Base-by-base conservation (phyloP, 35 echinoderm and acorn worm species). In the Heliocidaris erythrogramma region DNA sequence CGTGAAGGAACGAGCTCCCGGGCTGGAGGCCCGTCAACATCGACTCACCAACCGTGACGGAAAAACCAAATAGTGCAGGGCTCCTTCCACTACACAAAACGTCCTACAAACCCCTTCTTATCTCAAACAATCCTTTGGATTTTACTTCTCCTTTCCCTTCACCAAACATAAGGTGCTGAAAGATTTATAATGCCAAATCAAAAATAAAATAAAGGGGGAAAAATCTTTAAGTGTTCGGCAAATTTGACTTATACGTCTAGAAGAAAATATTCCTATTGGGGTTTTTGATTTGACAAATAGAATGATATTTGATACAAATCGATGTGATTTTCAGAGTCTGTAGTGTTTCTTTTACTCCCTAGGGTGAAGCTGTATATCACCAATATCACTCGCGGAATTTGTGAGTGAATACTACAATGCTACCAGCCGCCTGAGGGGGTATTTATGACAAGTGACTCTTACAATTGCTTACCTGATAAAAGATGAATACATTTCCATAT, bases 1-100 rank as follows among this genome's bases (percentile, higher is more conserved):
- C 91, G 91, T 92, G 91, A 92, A 92, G 91, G 91, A 92, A 92
- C 91, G 91, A 92, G 91, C 91, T 92, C 91, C 29, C 50, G 91
- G 91, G 91, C 91, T 92, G 49, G 91, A 48, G 91, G 91, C 48
- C 91, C 91, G 91, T 92, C 31, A 92, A n/a, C 27, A 48, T 2
- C 47, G 21, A 48, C 50, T 13, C 47, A 48, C 91, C 31, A 48
- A 32, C 48, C 31, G 31, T 30, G 48, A 32, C 47, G 91, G 48
- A 48, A 30, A 30, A 52, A 30, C 91, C 91, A 59, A 92, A 92
- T 92, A 92, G 91, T 92, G 91, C 91, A 92, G 48, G 47, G 91
- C 4, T 92, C 31, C 87, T 92, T 48, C 31, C 31, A 48, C 12
- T 47, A 89, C 31, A 27, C 30, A 13, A 48, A 47, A 89, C 31